Conservation (phyloP, 2,113 vertebrate species). For the Cephalopterus ornatus region DNA sequence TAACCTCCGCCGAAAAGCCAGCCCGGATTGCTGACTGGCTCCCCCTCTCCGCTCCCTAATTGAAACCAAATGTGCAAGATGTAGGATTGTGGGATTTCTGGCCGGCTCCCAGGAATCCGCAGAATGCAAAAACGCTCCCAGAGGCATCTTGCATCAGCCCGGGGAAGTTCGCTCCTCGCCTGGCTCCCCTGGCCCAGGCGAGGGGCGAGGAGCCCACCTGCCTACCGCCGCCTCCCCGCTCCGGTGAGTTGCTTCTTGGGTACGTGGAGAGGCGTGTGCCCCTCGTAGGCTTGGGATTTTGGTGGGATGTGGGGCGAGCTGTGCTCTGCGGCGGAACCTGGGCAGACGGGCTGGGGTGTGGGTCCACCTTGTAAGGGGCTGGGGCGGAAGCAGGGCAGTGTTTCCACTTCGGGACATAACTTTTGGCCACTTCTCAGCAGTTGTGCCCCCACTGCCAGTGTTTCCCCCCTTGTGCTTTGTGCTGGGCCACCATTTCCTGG, state of each 20-base stretch:
- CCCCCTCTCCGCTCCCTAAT: conserved; percentile 78
- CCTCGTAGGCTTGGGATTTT: not conserved
- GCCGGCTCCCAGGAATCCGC: conserved; percentile 81
- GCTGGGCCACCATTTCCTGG: not conserved
- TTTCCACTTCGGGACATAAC: not conserved
- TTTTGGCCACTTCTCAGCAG: not conserved
- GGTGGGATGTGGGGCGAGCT: fast-evolving
- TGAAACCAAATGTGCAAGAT: conserved; percentile 91
- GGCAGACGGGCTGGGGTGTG: not conserved
- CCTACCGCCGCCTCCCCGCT: not conserved
- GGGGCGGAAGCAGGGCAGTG: not conserved
- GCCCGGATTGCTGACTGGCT: conserved; percentile 76
- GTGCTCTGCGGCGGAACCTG: fast-evolving
- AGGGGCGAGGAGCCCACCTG: not conserved
- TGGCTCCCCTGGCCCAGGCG: conserved; percentile 45
- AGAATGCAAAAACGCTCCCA: conserved; percentile 81
- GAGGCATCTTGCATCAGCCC: conserved; percentile 87
- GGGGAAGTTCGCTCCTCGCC: conserved; percentile 64
- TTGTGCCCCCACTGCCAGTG: fast-evolving
- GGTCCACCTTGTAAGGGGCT: not conserved
- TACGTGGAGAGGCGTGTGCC: fast-evolving
- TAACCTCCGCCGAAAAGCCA: conserved; percentile 73
- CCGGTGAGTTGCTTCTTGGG: not conserved
- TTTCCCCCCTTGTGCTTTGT: not conserved
- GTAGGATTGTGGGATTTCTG: conserved; percentile 90